phyloP scores from a whole-genome alignment of 1,140 invertebrate genomes.

The Bathynomus jamesi region DNA sequence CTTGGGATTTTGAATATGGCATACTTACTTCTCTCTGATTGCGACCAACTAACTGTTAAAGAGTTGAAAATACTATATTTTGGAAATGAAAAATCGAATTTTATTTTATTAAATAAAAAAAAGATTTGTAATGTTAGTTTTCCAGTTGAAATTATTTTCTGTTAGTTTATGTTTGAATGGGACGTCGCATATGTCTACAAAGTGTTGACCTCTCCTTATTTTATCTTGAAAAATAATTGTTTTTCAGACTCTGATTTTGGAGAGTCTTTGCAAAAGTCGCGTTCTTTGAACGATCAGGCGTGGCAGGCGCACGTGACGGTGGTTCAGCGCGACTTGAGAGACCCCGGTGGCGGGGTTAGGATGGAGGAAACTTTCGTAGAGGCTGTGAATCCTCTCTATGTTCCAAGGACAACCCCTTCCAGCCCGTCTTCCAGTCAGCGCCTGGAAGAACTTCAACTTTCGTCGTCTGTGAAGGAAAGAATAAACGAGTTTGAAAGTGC shows the following conservation, averaged over 20 bases:
- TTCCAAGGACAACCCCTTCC: not conserved
- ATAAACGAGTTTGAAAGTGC: constrained; percentile 41
- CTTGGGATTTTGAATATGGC: no score
- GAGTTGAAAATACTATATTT: no score
- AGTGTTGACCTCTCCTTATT: no score
- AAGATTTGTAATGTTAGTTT: no score
- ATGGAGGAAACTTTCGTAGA: constrained; percentile 22
- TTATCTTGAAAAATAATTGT: no score
- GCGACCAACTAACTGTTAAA: no score
- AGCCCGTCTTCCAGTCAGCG: constrained; percentile 4
- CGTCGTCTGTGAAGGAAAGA: constrained; percentile 41
- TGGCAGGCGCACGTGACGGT: constrained; percentile 28
- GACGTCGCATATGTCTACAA: no score
- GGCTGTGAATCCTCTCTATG: constrained; percentile 28
- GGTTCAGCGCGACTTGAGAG: constrained; percentile 17
- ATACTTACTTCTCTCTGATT: no score
- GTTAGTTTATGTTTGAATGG: no score
- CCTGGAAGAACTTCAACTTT: constrained; percentile 19
- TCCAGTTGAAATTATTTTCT: no score
- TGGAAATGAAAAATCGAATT: no score
- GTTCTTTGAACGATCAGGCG: constrained; percentile 26
- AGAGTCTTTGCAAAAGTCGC: constrained; percentile 23
- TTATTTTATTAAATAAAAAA: no score
- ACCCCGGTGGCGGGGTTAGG: not conserved
- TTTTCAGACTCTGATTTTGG: constrained; percentile 11